Conservation (phyloP, 1,140 invertebrate species). For the Andricus grossulariae region DNA sequence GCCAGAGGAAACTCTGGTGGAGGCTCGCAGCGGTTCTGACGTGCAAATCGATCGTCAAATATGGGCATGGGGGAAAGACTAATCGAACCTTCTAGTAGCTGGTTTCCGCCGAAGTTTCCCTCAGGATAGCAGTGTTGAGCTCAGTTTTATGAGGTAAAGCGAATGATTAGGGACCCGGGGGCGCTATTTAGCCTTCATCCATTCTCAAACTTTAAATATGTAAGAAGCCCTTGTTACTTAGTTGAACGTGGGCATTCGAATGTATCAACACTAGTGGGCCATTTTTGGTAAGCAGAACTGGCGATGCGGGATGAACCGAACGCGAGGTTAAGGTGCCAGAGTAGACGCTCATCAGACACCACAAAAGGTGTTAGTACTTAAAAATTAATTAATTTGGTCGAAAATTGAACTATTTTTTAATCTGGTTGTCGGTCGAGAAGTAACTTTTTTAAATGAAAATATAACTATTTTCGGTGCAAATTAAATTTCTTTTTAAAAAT, state of each 20-base stretch:
- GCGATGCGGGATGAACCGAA: conserved; percentile 91
- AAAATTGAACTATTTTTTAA: too few species aligned
- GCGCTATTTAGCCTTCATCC: too few species aligned
- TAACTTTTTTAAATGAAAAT: too few species aligned
- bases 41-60: too few species aligned
- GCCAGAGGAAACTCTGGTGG: too few species aligned
- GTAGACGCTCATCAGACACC: conserved; percentile 82
- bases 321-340: conserved; percentile 82
- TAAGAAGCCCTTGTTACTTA: conserved; percentile 83
- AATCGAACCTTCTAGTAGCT: too few species aligned
- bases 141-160: conserved; percentile 84
- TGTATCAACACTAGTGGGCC: conserved; percentile 81
- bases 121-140: conserved; percentile 86
- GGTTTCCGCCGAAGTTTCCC: conserved; percentile 46
- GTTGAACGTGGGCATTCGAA: conserved; percentile 46
- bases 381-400: too few species aligned
- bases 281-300: conserved; percentile 96
- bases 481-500: too few species aligned
- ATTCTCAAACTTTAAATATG: conserved; percentile 79
- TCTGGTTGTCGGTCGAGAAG: too few species aligned
- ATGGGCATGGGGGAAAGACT: too few species aligned
- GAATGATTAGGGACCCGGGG: conserved; percentile 88
- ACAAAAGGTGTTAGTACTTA: conserved; percentile 90
- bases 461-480: too few species aligned
- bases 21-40: too few species aligned